Evolutionary conservation across 2,888 invertebrate species (phyloP).

Genomic region (Anarsia innoxiella): DNA sequence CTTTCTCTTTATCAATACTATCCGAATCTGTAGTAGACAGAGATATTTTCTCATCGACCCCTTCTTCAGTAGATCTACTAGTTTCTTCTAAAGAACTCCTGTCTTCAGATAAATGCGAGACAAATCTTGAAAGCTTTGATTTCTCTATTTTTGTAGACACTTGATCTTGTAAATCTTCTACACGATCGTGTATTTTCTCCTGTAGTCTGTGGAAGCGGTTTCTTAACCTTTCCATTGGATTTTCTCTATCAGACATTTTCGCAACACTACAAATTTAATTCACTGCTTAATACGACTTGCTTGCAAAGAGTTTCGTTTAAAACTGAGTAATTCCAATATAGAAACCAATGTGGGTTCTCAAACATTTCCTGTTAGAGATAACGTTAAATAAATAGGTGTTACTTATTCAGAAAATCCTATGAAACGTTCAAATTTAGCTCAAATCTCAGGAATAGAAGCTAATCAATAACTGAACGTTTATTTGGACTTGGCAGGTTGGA

Average conservation of each 20-base stretch:
- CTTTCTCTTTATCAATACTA: constrained; percentile 11
- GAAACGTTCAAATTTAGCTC: too few species aligned
- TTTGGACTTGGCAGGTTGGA: too few species aligned
- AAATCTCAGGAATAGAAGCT: too few species aligned
- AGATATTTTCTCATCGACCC: constrained; percentile 27
- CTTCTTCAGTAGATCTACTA: too few species aligned
- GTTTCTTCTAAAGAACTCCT: constrained; percentile 32
- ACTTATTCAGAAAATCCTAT: too few species aligned
- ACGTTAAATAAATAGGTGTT: too few species aligned
- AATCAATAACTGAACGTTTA: too few species aligned
- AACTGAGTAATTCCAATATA: too few species aligned
- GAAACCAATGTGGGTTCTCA: too few species aligned
- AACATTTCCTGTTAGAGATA: too few species aligned
- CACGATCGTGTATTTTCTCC: constrained; percentile 55
- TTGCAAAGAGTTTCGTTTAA: too few species aligned
- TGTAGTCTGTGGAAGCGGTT: constrained; percentile 50
- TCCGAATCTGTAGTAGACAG: constrained; percentile 29
- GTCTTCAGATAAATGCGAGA: constrained; percentile 54
- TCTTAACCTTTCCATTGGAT: constrained; percentile 53
- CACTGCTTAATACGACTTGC: too few species aligned
- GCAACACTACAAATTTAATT: background rate
- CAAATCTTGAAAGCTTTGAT: constrained; percentile 38
- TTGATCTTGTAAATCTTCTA: constrained; percentile 63
- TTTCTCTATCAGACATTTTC: constrained; percentile 46
- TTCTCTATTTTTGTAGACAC: constrained; percentile 53